Base-by-base conservation (phyloP, 2,888 invertebrate species). In the Lathronympha strigana region DNA sequence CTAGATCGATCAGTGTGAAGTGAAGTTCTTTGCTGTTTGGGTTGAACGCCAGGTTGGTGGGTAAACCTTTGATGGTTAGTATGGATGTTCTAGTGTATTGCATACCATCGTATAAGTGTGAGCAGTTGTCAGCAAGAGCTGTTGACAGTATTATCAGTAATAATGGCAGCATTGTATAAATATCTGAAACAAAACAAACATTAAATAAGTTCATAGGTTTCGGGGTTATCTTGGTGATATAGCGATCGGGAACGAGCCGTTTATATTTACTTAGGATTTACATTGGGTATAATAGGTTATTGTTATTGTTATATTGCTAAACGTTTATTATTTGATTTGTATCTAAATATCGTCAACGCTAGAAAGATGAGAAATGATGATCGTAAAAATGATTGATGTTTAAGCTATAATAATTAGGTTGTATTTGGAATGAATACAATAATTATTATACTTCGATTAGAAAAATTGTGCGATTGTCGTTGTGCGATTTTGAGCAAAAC, bases 1-100 rank as follows among this genome's bases (percentile, higher is more conserved):
- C 86, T 57, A 91, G 68, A 61, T 92, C 91, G 28, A 92, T 89
- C 43, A 92, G 63, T 0, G 91, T 92, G 73, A 91, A 91, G 2
- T 83, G 76, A 1, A 91, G 71, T 3, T 90, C 88, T 61, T 84
- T 79, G 0, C 74, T 87, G 0, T 73, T 64, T 0, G 84, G 82
- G 45, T 90, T 87, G 63, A 76, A 80, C 0, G 75, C 88, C 61
- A 92, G 69, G 58, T 91, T 92, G 4, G 91, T 90, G 0, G 92
- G 91, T 1, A 92, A 76, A 4, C 91, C 92, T 72, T 86, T 88
- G 17, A 89, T 88, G 0, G 85, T 87, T 2, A 92, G 70, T 9
- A 89, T 72, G 0, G 85, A 76, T 11, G 79, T 72, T 72, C 84
- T 83, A 0, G 80, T 73, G 69, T 86, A 89, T 0, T 70, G 58